Percentiles rank a stretch among this genome's conserved stretches.
phyloP scores from a whole-genome alignment of 2,888 invertebrate species.

The Hybos culiciformis region DNA sequence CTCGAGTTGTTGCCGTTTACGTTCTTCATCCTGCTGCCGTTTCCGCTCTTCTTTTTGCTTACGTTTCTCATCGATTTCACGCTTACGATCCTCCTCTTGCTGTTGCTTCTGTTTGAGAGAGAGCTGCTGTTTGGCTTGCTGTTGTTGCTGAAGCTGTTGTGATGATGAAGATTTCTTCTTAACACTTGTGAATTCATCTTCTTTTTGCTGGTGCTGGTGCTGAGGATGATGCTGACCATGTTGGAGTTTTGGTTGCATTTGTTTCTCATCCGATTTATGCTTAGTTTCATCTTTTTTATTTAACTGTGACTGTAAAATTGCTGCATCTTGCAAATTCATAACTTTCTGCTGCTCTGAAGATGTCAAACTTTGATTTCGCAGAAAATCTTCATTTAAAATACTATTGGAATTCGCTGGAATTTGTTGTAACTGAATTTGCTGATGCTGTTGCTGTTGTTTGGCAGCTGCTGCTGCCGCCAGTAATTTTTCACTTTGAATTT shows the following conservation, averaged over 20 bases:
- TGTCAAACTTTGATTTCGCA: slow-evolving; percentile 19
- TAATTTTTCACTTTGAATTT: slow-evolving; percentile 6
- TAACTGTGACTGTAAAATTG: slow-evolving; percentile 15
- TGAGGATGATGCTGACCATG: slow-evolving; percentile 7
- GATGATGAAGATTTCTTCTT: too few species aligned
- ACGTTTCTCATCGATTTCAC: slow-evolving; percentile 27
- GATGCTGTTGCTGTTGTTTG: slow-evolving; percentile 1
- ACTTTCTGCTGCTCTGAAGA: slow-evolving; percentile 20
- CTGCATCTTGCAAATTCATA: slow-evolving; percentile 19
- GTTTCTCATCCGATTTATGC: slow-evolving; percentile 10
- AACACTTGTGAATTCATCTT: too few species aligned
- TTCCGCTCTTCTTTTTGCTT: slow-evolving; percentile 29
- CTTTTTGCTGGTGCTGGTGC: slow-evolving; percentile 14
- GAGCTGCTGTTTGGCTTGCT: slow-evolving; percentile 4
- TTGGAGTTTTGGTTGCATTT: slow-evolving; percentile 6
- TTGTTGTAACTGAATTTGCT: too few species aligned
- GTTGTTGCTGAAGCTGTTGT: too few species aligned
- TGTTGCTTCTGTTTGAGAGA: slow-evolving; percentile 6
- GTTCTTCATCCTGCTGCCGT: slow-evolving; percentile 25
- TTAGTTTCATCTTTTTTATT: slow-evolving; percentile 17
- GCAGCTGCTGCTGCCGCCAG: not conserved
- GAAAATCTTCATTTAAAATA: slow-evolving; percentile 16
- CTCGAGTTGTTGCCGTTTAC: slow-evolving; percentile 19
- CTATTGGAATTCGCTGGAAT: too few species aligned
- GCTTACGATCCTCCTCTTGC: slow-evolving; percentile 24